Evolutionary conservation across 1,140 invertebrate species (phyloP).

Genomic region (Eupristina koningsbergeri): DNA sequence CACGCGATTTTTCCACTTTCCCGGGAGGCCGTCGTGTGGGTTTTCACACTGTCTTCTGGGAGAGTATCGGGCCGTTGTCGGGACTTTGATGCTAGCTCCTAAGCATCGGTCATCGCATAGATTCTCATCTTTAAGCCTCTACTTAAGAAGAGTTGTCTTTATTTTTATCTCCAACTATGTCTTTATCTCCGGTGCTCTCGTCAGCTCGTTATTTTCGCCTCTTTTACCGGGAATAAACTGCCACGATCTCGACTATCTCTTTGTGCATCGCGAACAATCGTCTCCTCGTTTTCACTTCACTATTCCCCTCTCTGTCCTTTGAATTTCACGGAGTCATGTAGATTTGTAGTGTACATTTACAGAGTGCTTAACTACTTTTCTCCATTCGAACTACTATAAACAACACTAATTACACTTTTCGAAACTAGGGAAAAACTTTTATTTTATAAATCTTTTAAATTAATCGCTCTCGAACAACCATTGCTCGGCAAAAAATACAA

Average conservation of each 20-base stretch:
- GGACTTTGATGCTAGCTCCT: neutral
- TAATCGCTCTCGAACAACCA: neutral
- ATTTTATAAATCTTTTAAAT: neutral
- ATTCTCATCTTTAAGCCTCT: neutral
- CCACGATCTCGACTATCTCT: no score
- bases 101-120: neutral
- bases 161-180: no score
- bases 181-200: neutral
- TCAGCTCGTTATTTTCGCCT: no score
- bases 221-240: no score
- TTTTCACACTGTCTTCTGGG: neutral
- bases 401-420: neutral
- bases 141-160: no score
- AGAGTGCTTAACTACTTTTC: neutral
- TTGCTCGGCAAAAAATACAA: neutral
- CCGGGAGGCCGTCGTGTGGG: no score
- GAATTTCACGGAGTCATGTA: neutral
- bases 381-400: neutral
- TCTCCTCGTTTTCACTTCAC: no score
- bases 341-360: neutral
- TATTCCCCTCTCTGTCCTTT: no score
- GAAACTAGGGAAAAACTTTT: neutral
- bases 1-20: neutral
- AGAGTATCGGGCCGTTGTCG: neutral
- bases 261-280: no score